phyloP scores from a whole-genome alignment of 2,797 vertebrate species.

The Spatula clypeata region DNA sequence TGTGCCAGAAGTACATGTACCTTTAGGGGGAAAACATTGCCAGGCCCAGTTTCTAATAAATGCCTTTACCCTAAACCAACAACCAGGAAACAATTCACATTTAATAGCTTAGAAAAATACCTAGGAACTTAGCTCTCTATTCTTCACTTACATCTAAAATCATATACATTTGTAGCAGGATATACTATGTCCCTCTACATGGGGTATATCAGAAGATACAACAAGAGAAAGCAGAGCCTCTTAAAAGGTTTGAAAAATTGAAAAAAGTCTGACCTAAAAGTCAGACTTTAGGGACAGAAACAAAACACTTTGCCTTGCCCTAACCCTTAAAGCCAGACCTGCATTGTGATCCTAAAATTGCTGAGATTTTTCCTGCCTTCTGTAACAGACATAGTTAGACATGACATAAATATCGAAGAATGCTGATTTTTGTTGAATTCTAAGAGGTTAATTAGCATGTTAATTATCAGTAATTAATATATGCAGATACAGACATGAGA shows the following conservation, averaged over 20 bases:
- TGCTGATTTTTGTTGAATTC: not conserved
- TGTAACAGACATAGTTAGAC: not conserved
- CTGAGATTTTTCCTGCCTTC: accelerated
- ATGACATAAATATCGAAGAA: not conserved
- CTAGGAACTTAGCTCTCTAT: not conserved
- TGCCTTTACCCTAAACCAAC: not conserved
- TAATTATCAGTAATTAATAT: slow-evolving; percentile 26
- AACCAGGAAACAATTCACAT: not conserved
- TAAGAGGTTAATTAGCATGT: slow-evolving; percentile 4
- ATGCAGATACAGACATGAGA: not conserved
- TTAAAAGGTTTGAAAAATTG: not conserved
- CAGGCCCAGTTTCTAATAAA: not conserved
- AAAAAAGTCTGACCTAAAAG: not conserved
- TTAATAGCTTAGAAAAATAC: not conserved
- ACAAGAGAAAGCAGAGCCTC: not conserved
- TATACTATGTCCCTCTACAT: not conserved
- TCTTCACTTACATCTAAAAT: not conserved
- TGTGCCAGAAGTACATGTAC: not conserved
- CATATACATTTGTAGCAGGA: not conserved
- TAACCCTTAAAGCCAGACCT: not conserved
- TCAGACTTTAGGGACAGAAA: not conserved
- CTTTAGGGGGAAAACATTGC: not conserved
- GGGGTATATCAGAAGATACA: not conserved
- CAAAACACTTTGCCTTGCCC: not conserved
- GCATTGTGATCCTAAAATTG: not conserved